Evolutionary conservation across 2,113 vertebrate species (phyloP).

Genomic region (Oreocharis arfaki): DNA sequence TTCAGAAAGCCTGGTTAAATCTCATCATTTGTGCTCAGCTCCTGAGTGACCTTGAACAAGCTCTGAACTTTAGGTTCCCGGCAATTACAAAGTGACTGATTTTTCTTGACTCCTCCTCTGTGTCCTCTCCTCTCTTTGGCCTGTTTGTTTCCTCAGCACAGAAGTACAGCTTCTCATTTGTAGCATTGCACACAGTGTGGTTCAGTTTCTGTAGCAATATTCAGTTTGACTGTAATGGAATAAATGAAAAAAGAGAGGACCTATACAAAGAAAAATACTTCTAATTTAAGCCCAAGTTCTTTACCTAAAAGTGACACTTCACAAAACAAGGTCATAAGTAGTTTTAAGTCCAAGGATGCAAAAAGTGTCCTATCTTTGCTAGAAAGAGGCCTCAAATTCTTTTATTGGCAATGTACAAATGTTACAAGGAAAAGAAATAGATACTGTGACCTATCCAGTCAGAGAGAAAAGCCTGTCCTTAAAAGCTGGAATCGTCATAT

Average conservation of each 20-base stretch:
- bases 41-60: not conserved
- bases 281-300: not conserved
- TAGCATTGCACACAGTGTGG: not conserved
- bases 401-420: not conserved
- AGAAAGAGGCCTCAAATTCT: not conserved
- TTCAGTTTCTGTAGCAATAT: not conserved
- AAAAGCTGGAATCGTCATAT: not conserved
- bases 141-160: not conserved
- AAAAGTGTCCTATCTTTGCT: not conserved
- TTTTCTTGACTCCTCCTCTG: not conserved
- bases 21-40: not conserved
- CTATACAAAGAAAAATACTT: not conserved
- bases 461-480: not conserved
- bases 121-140: not conserved
- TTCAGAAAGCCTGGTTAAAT: not conserved
- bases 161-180: not conserved
- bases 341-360: not conserved
- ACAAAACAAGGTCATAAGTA: not conserved
- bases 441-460: not conserved
- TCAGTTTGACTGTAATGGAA: not conserved
- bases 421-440: not conserved
- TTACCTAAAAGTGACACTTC: not conserved
- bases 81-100: not conserved
- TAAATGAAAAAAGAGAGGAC: not conserved
- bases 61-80: not conserved